These are phyloP conservation scores for Linurgus olivaceus DNA, from an alignment of 2,797 vertebrate species.

Conservation along the genomic window DNA sequence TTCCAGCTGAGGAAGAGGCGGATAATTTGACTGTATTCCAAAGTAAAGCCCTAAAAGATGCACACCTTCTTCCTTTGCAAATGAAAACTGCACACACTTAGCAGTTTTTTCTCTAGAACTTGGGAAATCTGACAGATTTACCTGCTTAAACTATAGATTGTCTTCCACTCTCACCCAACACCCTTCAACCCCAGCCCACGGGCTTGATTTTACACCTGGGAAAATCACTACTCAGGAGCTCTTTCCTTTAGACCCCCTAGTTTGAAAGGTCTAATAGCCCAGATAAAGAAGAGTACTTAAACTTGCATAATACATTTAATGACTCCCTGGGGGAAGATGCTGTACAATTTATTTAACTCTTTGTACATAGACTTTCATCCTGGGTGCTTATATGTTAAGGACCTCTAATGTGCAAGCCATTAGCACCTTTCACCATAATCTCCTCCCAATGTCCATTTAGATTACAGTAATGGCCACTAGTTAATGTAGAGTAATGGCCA, in stretches of 20 bases:
- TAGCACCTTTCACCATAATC: slow-evolving; percentile 72
- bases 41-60: neutral
- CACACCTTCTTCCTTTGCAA: neutral
- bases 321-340: slow-evolving; percentile 34
- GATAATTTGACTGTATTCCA: neutral
- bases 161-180: neutral
- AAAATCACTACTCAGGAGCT: slow-evolving; percentile 53
- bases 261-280: slow-evolving; percentile 60
- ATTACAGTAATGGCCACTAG: slow-evolving; percentile 64
- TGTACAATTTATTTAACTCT: slow-evolving; percentile 66
- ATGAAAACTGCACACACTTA: neutral
- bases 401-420: slow-evolving; percentile 62
- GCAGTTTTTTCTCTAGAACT: neutral
- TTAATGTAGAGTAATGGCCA: slow-evolving; percentile 57
- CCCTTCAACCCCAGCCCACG: neutral
- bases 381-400: slow-evolving; percentile 61
- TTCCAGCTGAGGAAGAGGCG: neutral
- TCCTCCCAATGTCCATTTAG: slow-evolving; percentile 67
- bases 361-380: slow-evolving; percentile 55
- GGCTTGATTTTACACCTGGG: slow-evolving; percentile 40
- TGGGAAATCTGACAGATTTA: neutral
- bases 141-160: neutral
- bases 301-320: slow-evolving; percentile 63
- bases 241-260: slow-evolving; percentile 42
- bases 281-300: slow-evolving; percentile 64